phyloP scores from a whole-genome alignment of 2,797 vertebrate genomes.

The Sitta carolinensis region DNA sequence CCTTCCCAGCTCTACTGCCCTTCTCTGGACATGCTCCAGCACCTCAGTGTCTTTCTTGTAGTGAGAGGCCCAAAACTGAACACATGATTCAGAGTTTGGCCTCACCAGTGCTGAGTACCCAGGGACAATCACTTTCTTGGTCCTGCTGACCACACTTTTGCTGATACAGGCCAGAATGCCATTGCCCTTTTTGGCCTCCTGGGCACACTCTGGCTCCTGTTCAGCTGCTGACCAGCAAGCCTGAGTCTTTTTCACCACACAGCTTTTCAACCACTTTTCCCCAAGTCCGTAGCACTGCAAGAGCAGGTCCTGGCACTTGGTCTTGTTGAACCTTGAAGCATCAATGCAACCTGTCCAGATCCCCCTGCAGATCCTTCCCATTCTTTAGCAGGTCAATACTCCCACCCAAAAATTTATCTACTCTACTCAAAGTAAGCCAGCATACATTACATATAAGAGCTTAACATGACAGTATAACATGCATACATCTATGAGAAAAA shows the following conservation, averaged over 20 bases:
- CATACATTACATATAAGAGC: background rate
- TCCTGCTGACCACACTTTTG: background rate
- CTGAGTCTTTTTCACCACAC: background rate
- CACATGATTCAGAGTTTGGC: background rate
- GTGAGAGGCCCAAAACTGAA: background rate
- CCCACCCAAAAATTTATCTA: background rate
- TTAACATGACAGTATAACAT: background rate
- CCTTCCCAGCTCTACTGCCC: rapidly evolving
- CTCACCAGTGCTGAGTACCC: background rate
- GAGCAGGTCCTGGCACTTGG: background rate
- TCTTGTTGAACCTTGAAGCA: background rate
- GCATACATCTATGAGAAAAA: background rate
- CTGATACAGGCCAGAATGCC: background rate
- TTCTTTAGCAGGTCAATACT: background rate
- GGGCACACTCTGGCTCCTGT: background rate
- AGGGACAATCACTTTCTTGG: background rate
- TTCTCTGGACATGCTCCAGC: background rate
- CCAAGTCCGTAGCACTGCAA: background rate
- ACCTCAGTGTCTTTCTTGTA: background rate
- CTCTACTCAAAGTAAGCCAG: background rate
- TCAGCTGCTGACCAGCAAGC: background rate
- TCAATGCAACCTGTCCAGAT: background rate
- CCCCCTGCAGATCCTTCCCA: background rate
- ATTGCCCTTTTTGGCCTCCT: background rate
- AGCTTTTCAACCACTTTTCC: background rate